Evolutionary conservation across 2,888 invertebrate species (phyloP), one percentile per base, ranked within the genome.

Genomic region (Mechanitis mazaeus): DNA sequence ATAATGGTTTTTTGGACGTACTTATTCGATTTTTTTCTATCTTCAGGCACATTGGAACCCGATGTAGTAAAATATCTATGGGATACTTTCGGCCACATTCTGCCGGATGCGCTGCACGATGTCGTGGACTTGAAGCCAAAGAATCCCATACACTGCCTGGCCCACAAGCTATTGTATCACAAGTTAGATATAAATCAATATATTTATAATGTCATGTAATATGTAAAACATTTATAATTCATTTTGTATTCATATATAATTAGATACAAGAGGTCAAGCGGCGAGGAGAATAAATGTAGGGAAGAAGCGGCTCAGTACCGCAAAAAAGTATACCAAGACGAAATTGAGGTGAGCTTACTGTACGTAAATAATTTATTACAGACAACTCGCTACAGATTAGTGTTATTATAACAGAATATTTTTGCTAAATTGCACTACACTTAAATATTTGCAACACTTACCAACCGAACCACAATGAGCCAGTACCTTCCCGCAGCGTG

Each of bases 131-230:
- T 65, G 1, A 69, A 66, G n/a, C 78, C 83, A 3, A 79, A 71
- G 55, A 88, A 87, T 59, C 88, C 88, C 0, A 81, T 88, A 66
- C 84, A 87, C 58, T 69, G 68, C 35, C 70, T 88, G 6, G 86
- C 82, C 0, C 88, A 86, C 71, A 76, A 77, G 59, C 61, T 88
- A 6, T 67, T 87, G 2, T 65, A 64, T 12, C 76, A 82, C 63
- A 84, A 80, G 87, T 87, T 72, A 72, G 53, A 12, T 35, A 5
- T 28, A n/a, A 12, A 4, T 38, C 35, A 38, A 55, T 45, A 3
- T 31, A 31, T 20, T 20, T 20, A 20, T 20, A 20, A 20, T 20
- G 20, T 20, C 20, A 20, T 20, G 20, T 20, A 20, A 20, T 20
- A 20, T 20, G 20, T 20, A 20, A 20, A 20, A 20, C 20, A 20